Evolutionary conservation across 2,797 vertebrate species (phyloP).

Genomic region (Manis pentadactyla): DNA sequence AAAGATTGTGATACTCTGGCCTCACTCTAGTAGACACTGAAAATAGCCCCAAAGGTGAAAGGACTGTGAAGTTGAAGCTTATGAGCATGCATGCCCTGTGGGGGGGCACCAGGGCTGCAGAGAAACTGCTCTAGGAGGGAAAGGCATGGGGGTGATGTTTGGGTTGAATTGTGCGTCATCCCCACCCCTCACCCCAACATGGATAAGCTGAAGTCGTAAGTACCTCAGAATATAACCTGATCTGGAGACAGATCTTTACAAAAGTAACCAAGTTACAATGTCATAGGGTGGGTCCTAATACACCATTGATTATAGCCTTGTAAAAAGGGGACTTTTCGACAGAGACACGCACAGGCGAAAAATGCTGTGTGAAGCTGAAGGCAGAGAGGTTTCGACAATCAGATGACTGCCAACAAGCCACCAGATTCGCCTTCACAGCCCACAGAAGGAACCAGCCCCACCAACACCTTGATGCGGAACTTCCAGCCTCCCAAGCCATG

Average conservation of each 20-base stretch:
- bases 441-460: neutral
- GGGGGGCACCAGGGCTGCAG: rapidly evolving
- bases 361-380: neutral
- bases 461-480: neutral
- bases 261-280: neutral
- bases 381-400: neutral
- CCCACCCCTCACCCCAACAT: neutral
- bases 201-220: neutral
- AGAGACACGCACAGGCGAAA: neutral
- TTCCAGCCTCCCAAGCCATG: neutral
- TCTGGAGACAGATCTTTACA: neutral
- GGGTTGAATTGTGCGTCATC: neutral
- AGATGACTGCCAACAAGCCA: neutral
- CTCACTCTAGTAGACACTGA: neutral
- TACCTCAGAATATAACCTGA: neutral
- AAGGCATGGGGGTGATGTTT: neutral
- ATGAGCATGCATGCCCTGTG: rapidly evolving
- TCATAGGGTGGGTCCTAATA: neutral
- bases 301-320: neutral
- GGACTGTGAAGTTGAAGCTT: neutral
- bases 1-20: neutral
- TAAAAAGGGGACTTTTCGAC: neutral
- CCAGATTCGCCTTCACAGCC: no score
- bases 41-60: neutral
- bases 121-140: neutral